Evolutionary conservation across 2,113 vertebrate species (phyloP).

Genomic region (Turnix velox): DNA sequence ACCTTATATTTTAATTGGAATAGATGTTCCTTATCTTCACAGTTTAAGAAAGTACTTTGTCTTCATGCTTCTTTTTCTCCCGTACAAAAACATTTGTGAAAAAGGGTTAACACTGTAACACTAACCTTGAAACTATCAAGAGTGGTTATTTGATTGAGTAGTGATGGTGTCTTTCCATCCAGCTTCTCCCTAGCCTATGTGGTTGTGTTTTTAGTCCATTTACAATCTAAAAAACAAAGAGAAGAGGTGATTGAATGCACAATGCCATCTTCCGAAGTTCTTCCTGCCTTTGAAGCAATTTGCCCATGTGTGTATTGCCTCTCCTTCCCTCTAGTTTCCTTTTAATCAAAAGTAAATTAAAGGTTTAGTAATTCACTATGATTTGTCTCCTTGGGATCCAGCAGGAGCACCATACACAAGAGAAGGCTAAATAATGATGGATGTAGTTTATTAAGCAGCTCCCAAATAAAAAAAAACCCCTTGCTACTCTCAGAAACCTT

Average conservation of each 20-base stretch:
- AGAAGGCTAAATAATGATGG: constrained; percentile 21
- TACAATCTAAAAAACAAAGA: neutral
- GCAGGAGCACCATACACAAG: neutral
- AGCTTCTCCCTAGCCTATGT: neutral
- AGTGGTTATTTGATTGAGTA: neutral
- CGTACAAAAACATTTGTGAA: neutral
- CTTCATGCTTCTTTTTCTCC: neutral
- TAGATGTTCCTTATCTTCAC: neutral
- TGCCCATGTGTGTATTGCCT: neutral
- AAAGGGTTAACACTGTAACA: neutral
- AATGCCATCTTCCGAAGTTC: neutral
- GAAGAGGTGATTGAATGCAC: neutral
- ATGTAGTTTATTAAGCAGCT: constrained; percentile 40
- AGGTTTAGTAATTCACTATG: constrained; percentile 45
- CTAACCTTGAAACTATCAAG: neutral
- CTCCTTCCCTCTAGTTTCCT: neutral
- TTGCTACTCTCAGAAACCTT: constrained; percentile 8
- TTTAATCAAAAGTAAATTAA: constrained; percentile 42
- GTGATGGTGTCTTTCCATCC: neutral
- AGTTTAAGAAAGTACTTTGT: neutral
- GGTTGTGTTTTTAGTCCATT: neutral
- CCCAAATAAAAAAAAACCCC: constrained; percentile 34
- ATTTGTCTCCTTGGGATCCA: constrained; percentile 49
- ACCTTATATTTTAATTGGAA: neutral
- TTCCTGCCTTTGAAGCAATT: neutral